These are phyloP conservation scores for Diplodus sargus DNA, from an alignment of 2,797 vertebrate species.

Conservation along the genomic window DNA sequence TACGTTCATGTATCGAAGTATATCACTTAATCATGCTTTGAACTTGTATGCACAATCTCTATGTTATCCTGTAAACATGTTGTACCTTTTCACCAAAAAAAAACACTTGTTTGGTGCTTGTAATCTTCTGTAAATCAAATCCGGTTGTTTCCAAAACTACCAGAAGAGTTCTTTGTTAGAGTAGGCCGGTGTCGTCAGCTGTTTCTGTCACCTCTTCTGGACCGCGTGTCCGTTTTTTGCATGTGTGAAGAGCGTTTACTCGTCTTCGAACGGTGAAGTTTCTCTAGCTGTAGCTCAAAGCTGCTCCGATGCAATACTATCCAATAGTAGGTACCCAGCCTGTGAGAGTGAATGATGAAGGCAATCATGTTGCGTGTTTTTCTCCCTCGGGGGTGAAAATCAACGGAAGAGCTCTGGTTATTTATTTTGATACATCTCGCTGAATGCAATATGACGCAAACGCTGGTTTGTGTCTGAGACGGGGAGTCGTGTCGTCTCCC, in stretches of 20 bases:
- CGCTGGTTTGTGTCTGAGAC: conserved; percentile 58
- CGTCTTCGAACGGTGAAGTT: conserved; percentile 50
- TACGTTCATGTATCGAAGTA: conserved; percentile 41
- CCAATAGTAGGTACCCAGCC: conserved; percentile 76
- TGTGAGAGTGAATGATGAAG: conserved; percentile 80
- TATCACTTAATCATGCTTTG: conserved; percentile 65
- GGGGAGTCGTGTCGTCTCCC: conserved; percentile 43
- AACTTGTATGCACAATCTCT: conserved; percentile 76
- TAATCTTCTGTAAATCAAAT: conserved; percentile 71
- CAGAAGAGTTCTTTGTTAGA: conserved; percentile 26
- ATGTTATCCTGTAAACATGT: conserved; percentile 59
- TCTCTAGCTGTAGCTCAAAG: conserved; percentile 65
- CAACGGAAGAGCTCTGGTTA: conserved; percentile 72
- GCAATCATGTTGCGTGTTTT: conserved; percentile 78
- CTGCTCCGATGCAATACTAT: conserved; percentile 78
- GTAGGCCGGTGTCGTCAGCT: conserved; percentile 38
- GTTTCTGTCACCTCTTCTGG: conserved; percentile 37
- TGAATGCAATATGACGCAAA: conserved; percentile 65
- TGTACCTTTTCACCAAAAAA: conserved; percentile 68
- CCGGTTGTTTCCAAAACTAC: conserved; percentile 77
- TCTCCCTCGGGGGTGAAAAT: conserved; percentile 64
- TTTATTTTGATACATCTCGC: conserved; percentile 83
- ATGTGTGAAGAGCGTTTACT: conserved; percentile 64
- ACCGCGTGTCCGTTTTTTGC: conserved; percentile 62
- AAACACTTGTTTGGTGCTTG: conserved; percentile 64